A percentile compares a stretch with the other conserved stretches of the same genome.
Evolutionary conservation across 2,888 invertebrate species (phyloP).

Genomic region (Pherbina coryleti): DNA sequence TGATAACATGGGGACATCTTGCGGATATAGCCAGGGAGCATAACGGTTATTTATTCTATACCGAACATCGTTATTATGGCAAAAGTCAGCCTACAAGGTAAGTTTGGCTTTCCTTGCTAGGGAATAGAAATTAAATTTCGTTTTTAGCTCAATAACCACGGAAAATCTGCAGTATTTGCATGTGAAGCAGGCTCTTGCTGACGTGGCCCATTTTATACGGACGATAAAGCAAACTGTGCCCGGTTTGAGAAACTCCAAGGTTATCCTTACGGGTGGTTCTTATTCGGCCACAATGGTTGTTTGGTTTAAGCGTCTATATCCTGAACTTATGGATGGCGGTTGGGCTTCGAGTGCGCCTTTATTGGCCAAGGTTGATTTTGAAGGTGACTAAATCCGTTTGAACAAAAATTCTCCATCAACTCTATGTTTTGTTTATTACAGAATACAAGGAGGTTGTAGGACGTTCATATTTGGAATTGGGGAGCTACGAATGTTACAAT

Average conservation of each 20-base stretch:
- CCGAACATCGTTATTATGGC: slow-evolving; percentile 89
- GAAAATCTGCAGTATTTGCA: slow-evolving; percentile 74
- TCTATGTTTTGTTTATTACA: slow-evolving; percentile 2
- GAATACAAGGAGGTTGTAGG: slow-evolving; percentile 68
- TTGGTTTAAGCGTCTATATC: slow-evolving; percentile 77
- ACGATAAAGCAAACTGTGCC: slow-evolving; percentile 65
- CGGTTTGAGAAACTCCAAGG: slow-evolving; percentile 65
- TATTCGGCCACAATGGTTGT: slow-evolving; percentile 78
- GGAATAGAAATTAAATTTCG: not conserved
- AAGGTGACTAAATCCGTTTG: slow-evolving; percentile 48
- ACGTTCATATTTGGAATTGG: slow-evolving; percentile 56
- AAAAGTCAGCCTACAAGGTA: slow-evolving; percentile 79
- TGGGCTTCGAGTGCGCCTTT: slow-evolving; percentile 78
- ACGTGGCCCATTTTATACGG: slow-evolving; percentile 75
- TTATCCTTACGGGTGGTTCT: slow-evolving; percentile 75
- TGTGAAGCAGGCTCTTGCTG: slow-evolving; percentile 77
- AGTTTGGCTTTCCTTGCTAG: slow-evolving; percentile 52
- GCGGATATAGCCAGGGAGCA: slow-evolving; percentile 73
- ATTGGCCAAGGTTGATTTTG: slow-evolving; percentile 74
- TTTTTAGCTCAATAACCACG: slow-evolving; percentile 71
- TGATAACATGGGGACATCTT: slow-evolving; percentile 75
- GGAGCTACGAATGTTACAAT: slow-evolving; percentile 63
- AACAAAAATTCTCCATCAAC: not conserved
- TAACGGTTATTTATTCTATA: slow-evolving; percentile 77
- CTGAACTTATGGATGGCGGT: slow-evolving; percentile 73